These are phyloP conservation scores for Mus pahari DNA, from an alignment of 2,113 vertebrate genomes.

Conservation along the genomic window DNA sequence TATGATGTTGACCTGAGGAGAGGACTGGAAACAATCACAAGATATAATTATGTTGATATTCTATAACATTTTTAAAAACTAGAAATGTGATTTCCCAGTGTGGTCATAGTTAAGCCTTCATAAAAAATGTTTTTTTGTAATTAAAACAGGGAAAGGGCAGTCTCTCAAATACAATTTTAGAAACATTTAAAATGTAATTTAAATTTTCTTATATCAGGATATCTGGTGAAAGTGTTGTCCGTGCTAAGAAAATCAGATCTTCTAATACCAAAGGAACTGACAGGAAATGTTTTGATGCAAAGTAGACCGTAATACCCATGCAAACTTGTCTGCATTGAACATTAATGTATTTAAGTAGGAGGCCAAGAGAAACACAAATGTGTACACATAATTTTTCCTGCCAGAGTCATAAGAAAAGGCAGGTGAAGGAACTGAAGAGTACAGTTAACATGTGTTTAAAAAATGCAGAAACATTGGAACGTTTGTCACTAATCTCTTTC, in stretches of 20 bases:
- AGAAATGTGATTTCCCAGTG: background rate
- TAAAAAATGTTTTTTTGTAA: background rate
- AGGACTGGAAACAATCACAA: background rate
- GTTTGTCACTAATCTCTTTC: background rate
- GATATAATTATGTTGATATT: background rate
- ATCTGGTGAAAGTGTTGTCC: background rate
- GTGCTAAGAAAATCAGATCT: background rate
- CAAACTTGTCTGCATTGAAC: background rate
- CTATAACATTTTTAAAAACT: background rate
- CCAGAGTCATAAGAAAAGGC: background rate
- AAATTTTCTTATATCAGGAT: background rate
- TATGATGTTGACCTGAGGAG: background rate
- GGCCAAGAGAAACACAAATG: conserved; percentile 2
- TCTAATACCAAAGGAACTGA: background rate
- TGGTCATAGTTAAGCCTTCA: background rate
- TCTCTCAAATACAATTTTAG: background rate
- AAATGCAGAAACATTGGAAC: background rate
- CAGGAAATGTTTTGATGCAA: background rate
- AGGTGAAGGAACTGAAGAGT: background rate
- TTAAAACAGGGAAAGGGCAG: background rate
- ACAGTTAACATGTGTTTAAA: background rate
- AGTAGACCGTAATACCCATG: background rate
- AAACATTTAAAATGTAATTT: background rate
- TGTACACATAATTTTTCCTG: background rate
- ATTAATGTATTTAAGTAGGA: background rate